Evolutionary conservation across 2,797 vertebrate species (phyloP).

Genomic region (Peromyscus attwateri): DNA sequence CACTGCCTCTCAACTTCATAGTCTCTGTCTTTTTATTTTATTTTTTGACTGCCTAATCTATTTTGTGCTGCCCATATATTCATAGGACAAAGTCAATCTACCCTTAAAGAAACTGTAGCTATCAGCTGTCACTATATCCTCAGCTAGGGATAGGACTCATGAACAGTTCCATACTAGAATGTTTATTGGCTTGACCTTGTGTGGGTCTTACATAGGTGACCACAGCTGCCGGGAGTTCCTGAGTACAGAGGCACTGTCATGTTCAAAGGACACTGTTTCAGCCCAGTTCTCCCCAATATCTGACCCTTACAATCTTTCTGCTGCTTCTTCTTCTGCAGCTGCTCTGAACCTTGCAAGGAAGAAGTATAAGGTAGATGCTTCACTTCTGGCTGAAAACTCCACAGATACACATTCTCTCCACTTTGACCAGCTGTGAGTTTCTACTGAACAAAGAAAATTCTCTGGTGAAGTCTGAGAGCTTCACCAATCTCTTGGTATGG

Average conservation of each 20-base stretch:
- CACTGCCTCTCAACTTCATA: not conserved
- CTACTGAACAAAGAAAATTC: not conserved
- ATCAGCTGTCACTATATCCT: not conserved
- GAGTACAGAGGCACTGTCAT: not conserved
- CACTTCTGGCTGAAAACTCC: not conserved
- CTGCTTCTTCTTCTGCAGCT: not conserved
- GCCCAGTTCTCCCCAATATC: not conserved
- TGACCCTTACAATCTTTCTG: not conserved
- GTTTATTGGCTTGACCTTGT: not conserved
- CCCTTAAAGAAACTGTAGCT: not conserved
- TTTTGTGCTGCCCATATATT: not conserved
- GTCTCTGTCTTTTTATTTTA: not conserved
- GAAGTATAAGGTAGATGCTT: not conserved
- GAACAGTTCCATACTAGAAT: not conserved
- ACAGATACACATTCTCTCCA: not conserved
- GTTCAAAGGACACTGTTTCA: not conserved
- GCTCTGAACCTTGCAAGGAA: not conserved
- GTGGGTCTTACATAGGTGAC: not conserved
- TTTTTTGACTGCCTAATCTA: not conserved
- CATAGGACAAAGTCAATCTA: not conserved
- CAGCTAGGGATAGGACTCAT: not conserved
- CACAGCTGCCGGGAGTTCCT: not conserved
- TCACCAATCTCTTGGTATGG: not conserved
- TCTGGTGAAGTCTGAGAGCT: not conserved
- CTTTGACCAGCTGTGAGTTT: not conserved